phyloP scores from a whole-genome alignment of 2,888 invertebrate genomes.

The Morpho helenor region DNA sequence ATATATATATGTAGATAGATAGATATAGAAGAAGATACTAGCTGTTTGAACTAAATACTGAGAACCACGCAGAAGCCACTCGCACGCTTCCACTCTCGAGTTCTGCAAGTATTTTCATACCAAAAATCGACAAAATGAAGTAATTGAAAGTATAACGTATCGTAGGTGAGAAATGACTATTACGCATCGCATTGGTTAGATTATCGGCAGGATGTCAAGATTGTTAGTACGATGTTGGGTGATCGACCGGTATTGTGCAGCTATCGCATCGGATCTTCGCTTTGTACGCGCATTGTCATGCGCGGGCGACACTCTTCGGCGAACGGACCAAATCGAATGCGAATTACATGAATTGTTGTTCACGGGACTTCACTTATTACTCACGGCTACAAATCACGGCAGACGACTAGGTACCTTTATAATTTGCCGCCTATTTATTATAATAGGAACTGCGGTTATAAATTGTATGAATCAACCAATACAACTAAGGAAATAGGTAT shows the following conservation, averaged over 20 bases:
- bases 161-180: background rate
- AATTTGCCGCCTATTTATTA: slow-evolving; percentile 16
- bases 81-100: too few species aligned
- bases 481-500: background rate
- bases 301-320: slow-evolving; percentile 51
- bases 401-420: slow-evolving; percentile 21
- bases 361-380: slow-evolving; percentile 47
- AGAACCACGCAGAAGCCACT: too few species aligned
- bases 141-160: too few species aligned
- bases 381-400: slow-evolving; percentile 31
- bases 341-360: slow-evolving; percentile 52
- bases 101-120: too few species aligned
- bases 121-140: too few species aligned
- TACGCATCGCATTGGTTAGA: background rate
- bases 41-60: too few species aligned
- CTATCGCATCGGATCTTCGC: slow-evolving; percentile 71
- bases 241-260: slow-evolving; percentile 68
- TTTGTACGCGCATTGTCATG: slow-evolving; percentile 67
- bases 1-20: too few species aligned
- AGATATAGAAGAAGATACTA: too few species aligned
- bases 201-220: slow-evolving; percentile 26
- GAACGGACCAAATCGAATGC: slow-evolving; percentile 67
- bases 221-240: slow-evolving; percentile 42
- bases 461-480: slow-evolving; percentile 14
- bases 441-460: slow-evolving; percentile 10